Base-by-base conservation (phyloP, 1,140 invertebrate species). In the Agrypnia vestita region DNA sequence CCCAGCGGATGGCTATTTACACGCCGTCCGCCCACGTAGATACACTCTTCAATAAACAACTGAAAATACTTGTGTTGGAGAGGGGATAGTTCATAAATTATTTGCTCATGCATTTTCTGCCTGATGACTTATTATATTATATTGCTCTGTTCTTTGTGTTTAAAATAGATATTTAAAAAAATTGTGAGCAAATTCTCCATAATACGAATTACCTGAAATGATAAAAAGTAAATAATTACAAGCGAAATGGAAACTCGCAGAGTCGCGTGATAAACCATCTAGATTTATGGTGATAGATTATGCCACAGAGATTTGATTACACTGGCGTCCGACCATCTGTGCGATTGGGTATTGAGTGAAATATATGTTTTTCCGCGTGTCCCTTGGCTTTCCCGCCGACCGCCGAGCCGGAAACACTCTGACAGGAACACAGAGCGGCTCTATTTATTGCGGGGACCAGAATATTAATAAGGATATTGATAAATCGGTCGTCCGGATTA, bases 251-350 rank as follows among this genome's bases (percentile, higher is more conserved):
- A 73, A 73, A 73, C 69, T 13, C 69, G 21, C 49, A 56, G 43
- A 69, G 53, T 61, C 67, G 73, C 67, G 55, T 64, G 79, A 80
- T 76, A 80, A 80, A 80, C 79, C 72, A 69, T 64, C 46, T 43
- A 62, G 64, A 73, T 81, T 77, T 81, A 81, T 81, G 80, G 76
- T 81, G 80, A 81, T 81, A 69, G 77, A 81, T 81, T 78, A 74
- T 75, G 59, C 80, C 80, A 61, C 74, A 51, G 80, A 81, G 79
- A 77, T 77, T 80, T 72, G 79, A 80, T 80, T 77, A 80, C 74
- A 80, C 49, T 67, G 61, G 35, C 47, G 72, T 55, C 79, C 72
- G 73, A 64, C 61, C 59, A 55, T 64, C 62, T 78, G 61, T 67
- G 76, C 61, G 76, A 78, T 69, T 76, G 62, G 46, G 61, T 64